Percentiles rank a stretch among this genome's conserved stretches.
phyloP scores from a whole-genome alignment of 2,113 vertebrate species.

The Heterochromis multidens region DNA sequence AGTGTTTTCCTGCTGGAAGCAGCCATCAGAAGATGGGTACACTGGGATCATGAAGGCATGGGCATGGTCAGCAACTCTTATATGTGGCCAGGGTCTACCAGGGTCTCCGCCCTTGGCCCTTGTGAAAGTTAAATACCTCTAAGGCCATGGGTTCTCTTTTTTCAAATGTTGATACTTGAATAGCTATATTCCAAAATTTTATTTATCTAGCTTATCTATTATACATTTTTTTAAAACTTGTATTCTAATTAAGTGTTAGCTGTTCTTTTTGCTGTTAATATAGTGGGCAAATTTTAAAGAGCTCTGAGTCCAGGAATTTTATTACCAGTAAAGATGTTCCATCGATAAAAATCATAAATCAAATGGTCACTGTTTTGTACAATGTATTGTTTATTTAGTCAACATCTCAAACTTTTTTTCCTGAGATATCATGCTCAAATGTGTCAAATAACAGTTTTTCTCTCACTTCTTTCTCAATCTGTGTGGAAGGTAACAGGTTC shows the following conservation, averaged over 20 bases:
- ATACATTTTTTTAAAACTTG: background rate
- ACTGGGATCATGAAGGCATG: too few relatives aligned
- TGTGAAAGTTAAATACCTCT: background rate
- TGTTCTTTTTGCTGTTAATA: background rate
- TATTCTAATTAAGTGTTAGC: background rate
- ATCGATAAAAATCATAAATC: background rate
- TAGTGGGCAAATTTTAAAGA: background rate
- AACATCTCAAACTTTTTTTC: accelerated
- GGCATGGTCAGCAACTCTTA: too few relatives aligned
- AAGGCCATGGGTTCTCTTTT: background rate
- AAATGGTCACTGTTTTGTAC: background rate
- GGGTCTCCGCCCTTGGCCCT: too few relatives aligned
- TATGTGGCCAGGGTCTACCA: too few relatives aligned
- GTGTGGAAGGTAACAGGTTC: conserved; percentile 78
- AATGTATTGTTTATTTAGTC: background rate
- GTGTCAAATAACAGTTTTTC: background rate
- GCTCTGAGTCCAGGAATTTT: background rate
- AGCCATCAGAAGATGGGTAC: too few relatives aligned
- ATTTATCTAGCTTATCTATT: accelerated
- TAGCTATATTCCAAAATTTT: background rate
- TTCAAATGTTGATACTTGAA: accelerated
- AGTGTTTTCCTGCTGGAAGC: too few relatives aligned
- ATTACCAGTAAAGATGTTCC: background rate
- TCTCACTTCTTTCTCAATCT: background rate
- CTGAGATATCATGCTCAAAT: background rate